A percentile compares a stretch with the other conserved stretches of the same genome.
Conservation (phyloP, 2,113 vertebrate species). For the Sapayoa aenigma region DNA sequence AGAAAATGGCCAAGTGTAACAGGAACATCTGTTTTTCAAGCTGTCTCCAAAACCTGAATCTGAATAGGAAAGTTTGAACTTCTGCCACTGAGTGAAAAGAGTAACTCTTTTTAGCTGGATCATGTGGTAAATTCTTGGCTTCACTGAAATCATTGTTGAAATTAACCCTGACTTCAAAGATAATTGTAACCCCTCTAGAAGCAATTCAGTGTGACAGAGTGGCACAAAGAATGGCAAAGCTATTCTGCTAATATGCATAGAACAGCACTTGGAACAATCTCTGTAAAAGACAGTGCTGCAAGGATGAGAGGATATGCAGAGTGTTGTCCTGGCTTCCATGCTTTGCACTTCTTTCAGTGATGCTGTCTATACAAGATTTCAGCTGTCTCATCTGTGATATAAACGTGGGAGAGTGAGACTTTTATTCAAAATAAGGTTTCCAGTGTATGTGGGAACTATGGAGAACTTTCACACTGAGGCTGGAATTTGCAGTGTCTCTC, state of each 20-base stretch:
- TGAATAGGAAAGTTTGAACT: not conserved
- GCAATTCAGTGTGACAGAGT: not conserved
- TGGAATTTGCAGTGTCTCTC: not conserved
- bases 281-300: not conserved
- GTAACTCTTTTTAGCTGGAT: not conserved
- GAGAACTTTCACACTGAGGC: not conserved
- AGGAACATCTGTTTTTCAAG: not conserved
- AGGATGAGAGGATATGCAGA: not conserved
- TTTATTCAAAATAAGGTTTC: not conserved
- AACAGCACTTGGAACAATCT: not conserved
- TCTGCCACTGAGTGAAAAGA: not conserved
- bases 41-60: not conserved
- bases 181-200: not conserved
- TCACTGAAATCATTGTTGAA: not conserved
- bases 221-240: not conserved
- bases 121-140: not conserved
- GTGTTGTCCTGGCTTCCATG: not conserved
- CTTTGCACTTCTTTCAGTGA: not conserved
- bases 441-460: not conserved
- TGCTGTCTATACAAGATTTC: not conserved
- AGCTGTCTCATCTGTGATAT: not conserved
- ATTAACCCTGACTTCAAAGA: not conserved
- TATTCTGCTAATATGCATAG: not conserved
- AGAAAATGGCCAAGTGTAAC: not conserved
- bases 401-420: not conserved